Evolutionary conservation across 2,888 invertebrate genomes (phyloP).

Genomic region (Morpho achilles): DNA sequence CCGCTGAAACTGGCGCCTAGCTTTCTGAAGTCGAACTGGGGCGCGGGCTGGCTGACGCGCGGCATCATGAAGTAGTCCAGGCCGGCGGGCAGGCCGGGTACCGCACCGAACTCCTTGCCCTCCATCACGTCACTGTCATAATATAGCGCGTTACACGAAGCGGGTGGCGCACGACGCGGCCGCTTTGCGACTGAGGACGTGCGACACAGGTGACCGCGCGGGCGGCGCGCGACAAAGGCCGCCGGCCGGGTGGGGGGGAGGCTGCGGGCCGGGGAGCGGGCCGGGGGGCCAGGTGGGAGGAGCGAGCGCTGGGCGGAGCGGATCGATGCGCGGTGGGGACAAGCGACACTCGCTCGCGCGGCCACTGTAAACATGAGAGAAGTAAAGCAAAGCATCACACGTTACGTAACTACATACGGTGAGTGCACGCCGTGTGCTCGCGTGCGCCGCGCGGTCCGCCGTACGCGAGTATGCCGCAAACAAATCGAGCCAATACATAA

Average conservation of each 20-base stretch:
- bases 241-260: conserved; percentile 64
- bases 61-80: conserved; percentile 77
- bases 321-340: conserved; percentile 77
- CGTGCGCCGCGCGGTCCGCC: conserved; percentile 21
- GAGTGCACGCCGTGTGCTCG: conserved; percentile 30
- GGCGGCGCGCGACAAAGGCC: conserved; percentile 66
- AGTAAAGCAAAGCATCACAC: conserved; percentile 53
- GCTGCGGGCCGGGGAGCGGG: conserved; percentile 38
- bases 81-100: conserved; percentile 70
- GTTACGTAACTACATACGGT: conserved; percentile 56
- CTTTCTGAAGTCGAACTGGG: conserved; percentile 92
- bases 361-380: conserved; percentile 62
- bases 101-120: conserved; percentile 71
- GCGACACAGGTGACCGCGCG: conserved; percentile 79
- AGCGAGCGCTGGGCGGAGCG: conserved; percentile 74
- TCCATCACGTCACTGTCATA: conserved; percentile 77
- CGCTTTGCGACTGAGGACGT: conserved; percentile 78
- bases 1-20: conserved; percentile 82
- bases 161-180: conserved; percentile 81
- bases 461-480: conserved; percentile 16
- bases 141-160: conserved; percentile 58
- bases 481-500: conserved; percentile 12
- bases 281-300: conserved; percentile 63
- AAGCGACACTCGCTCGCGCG: conserved; percentile 63
- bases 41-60: conserved; percentile 88